Conservation (phyloP, 2,888 invertebrate species). For the Pammene fasciana region DNA sequence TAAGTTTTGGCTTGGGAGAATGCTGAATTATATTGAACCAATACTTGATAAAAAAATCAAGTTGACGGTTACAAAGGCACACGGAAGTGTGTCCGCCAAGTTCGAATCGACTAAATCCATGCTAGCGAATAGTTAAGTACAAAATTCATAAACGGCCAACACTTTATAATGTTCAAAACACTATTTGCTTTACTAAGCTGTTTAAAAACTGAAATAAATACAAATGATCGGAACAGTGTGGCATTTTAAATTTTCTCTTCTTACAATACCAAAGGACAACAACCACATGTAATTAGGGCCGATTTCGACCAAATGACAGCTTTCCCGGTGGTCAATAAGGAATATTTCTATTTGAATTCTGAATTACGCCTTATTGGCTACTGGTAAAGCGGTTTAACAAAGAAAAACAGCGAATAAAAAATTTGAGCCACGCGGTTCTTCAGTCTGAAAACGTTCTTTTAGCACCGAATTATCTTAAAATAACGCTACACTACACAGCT, state of each 20-base stretch:
- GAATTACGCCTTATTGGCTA: not conserved
- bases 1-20: no score
- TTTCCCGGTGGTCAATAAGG: not conserved
- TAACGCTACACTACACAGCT: constrained; percentile 58
- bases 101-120: not conserved
- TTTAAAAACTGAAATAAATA: not conserved
- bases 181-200: not conserved
- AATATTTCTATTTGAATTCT: not conserved
- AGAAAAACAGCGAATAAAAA: constrained; percentile 51
- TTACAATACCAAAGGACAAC: constrained; percentile 20
- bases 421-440: constrained; percentile 68
- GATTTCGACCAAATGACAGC: not conserved
- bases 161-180: constrained; percentile 16
- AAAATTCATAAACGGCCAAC: constrained; percentile 15
- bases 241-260: no score
- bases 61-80: not conserved
- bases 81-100: not conserved
- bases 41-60: not conserved
- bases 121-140: constrained; percentile 18
- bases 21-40: not conserved
- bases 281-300: constrained; percentile 35
- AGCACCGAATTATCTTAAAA: constrained; percentile 75
- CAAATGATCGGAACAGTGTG: constrained; percentile 3
- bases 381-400: not conserved
- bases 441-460: constrained; percentile 69